Conservation (phyloP, 1,140 invertebrate species). For the Aphidius gifuensis region DNA sequence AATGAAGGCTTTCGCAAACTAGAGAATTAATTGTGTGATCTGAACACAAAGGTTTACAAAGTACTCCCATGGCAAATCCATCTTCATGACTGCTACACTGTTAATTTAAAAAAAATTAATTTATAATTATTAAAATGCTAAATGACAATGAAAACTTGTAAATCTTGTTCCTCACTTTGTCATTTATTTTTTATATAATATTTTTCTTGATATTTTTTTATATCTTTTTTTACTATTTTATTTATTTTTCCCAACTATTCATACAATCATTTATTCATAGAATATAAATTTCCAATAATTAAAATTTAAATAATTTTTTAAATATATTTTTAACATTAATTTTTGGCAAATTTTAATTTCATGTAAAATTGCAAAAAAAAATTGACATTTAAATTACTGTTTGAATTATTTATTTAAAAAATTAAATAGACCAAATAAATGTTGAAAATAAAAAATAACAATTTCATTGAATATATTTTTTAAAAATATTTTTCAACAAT, state of each 20-base stretch:
- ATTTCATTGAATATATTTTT: too few species aligned
- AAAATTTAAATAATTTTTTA: neutral
- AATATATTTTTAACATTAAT: neutral
- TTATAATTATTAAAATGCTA: neutral
- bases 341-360: too few species aligned
- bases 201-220: slow-evolving; percentile 14
- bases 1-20: slow-evolving; percentile 58
- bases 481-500: too few species aligned
- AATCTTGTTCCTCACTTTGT: slow-evolving; percentile 42
- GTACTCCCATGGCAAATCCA: slow-evolving; percentile 56
- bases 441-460: too few species aligned
- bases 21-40: slow-evolving; percentile 55
- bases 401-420: too few species aligned
- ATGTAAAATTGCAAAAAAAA: too few species aligned
- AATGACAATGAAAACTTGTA: slow-evolving; percentile 42
- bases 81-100: slow-evolving; percentile 58
- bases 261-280: neutral
- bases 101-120: slow-evolving; percentile 31
- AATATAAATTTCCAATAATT: slow-evolving; percentile 6
- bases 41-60: slow-evolving; percentile 59
- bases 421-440: too few species aligned
- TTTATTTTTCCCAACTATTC: slow-evolving; percentile 19
- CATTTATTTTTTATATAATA: slow-evolving; percentile 17
- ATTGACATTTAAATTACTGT: too few species aligned
- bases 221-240: slow-evolving; percentile 14